Base-by-base conservation (phyloP, 2,888 invertebrate species). In the Parasteatoda lunata region DNA sequence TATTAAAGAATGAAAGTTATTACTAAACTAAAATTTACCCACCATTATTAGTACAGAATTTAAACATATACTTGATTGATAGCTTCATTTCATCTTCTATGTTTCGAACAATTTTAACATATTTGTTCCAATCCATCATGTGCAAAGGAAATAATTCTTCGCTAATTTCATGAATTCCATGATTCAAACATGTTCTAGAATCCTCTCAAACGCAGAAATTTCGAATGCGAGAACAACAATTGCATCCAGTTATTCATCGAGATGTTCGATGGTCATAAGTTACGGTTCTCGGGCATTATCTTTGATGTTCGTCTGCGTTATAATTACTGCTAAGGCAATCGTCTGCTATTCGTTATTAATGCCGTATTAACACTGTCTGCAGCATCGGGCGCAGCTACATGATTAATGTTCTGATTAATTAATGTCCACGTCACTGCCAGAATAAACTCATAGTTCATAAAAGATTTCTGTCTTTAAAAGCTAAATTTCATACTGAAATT, bases 281-380 rank as follows among this genome's bases (percentile, higher is more conserved):
- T 11, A 11, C 11, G 11, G 59, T 7, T 13, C 0, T n/a, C 59
- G n/a, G 59, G n/a, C 59, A 9, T 59, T 59, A n/a, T 59, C 59
- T 59, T 11, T 59, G 59, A 59, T 59, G 59, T 59, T 59, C 72
- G 7, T 7, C n/a, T 8, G 11, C 15, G 69, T 52, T 52, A 68
- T 81, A 54, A 81, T 69, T 30, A 68, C 69, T 11, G 48, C 68
- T 30, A 68, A 30, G 15, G 72, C 59, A 71, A 71, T 47, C 79
- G 66, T 68, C 69, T 13, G 75, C 76, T 51, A 84, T 72, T 70
- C 66, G 83, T 84, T 77, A 84, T 77, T 84, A 84, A 84, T 84
- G 77, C 83, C 66, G 77, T 72, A 77, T 84, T 84, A 84, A 72
- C 83, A 77, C 83, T 84, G 83, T 84, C 83, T 54, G 30, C n/a